These are phyloP conservation scores for Agelas oroides DNA, from an alignment of 37 sponge, comb jelly and placozoan genomes.

Conservation along the genomic window DNA sequence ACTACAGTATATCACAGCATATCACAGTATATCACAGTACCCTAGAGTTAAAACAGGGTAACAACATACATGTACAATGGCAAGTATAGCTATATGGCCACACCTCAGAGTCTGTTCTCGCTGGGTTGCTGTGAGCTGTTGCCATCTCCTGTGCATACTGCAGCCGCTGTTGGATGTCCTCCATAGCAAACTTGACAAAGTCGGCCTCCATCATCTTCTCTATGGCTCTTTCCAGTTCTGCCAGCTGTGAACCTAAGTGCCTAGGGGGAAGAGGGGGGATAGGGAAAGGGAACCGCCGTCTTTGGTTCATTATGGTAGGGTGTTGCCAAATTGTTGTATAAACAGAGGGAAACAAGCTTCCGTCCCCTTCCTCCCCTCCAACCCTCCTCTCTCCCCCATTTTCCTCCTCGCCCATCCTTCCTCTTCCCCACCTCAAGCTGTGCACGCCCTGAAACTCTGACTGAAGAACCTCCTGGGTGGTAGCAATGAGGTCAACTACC, in stretches of 20 bases:
- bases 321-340: too few relatives aligned
- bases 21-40: too few relatives aligned
- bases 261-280: slow-evolving; percentile 31
- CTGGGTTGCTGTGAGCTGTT: neutral
- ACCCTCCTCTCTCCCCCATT: neutral
- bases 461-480: slow-evolving; percentile 91
- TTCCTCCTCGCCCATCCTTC: neutral
- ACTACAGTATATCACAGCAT: too few relatives aligned
- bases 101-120: slow-evolving; percentile 1
- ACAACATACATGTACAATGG: too few relatives aligned
- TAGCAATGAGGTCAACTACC: slow-evolving; percentile 93
- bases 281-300: too few relatives aligned
- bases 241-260: slow-evolving; percentile 90
- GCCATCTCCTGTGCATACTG: neutral
- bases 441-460: slow-evolving; percentile 89
- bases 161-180: slow-evolving; percentile 50
- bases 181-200: slow-evolving; percentile 80
- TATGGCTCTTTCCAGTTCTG: slow-evolving; percentile 92
- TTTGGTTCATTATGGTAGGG: too few relatives aligned
- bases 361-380: neutral
- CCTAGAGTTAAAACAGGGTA: too few relatives aligned
- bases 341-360: neutral
- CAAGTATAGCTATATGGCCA: too few relatives aligned
- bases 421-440: slow-evolving; percentile 71
- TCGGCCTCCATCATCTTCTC: slow-evolving; percentile 95